Evolutionary conservation across 2,113 vertebrate species (phyloP).

Genomic region (Gobiocypris rarus): DNA sequence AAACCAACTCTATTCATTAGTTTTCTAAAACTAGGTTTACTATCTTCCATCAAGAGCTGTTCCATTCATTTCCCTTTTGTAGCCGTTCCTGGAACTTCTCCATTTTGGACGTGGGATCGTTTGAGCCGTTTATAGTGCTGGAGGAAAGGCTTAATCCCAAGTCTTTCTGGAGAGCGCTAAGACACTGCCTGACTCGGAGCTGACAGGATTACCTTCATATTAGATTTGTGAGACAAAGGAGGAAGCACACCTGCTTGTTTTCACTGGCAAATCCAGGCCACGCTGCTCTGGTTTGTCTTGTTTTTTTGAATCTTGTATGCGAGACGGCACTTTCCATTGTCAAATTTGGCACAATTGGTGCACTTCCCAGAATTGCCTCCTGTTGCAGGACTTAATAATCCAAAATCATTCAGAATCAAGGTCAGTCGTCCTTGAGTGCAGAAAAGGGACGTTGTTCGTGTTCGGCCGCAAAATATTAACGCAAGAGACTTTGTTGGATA

Average conservation of each 20-base stretch:
- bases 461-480: background rate
- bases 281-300: constrained; percentile 42
- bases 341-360: background rate
- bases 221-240: constrained; percentile 65
- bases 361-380: constrained; percentile 17
- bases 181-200: constrained; percentile 57
- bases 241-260: constrained; percentile 55
- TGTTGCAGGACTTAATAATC: constrained; percentile 20
- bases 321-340: constrained; percentile 15
- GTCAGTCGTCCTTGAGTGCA: background rate
- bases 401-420: constrained; percentile 16
- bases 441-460: background rate
- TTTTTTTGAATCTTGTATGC: constrained; percentile 22
- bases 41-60: background rate
- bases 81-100: background rate
- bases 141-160: constrained; percentile 50
- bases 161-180: constrained; percentile 56
- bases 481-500: background rate
- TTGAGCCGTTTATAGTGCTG: constrained; percentile 27
- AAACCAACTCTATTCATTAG: background rate
- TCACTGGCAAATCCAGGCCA: constrained; percentile 53
- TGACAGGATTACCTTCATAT: constrained; percentile 71
- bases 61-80: background rate
- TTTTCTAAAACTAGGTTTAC: background rate
- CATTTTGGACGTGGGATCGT: constrained; percentile 9